A percentile compares a stretch with the other conserved stretches of the same genome.
Conservation (phyloP, 2,888 invertebrate genomes). For the Thyatira batis region DNA sequence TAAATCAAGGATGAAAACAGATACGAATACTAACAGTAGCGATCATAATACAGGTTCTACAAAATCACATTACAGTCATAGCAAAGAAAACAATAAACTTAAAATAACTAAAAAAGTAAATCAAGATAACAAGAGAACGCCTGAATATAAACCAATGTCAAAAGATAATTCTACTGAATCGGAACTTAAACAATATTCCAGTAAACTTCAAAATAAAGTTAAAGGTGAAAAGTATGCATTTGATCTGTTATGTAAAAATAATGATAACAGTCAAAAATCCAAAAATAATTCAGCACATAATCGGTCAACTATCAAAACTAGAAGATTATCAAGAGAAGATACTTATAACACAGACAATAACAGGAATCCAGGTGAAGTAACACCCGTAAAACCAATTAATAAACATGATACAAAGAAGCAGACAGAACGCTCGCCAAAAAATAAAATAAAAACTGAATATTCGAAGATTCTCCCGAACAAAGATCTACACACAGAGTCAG, state of each 20-base stretch:
- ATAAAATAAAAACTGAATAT: not conserved
- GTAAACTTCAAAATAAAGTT: not conserved
- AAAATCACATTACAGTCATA: not conserved
- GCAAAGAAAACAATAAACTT: not conserved
- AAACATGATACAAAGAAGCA: not conserved
- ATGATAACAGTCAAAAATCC: not conserved
- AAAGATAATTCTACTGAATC: not conserved
- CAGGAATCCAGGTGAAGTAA: not conserved
- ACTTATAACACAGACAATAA: not conserved
- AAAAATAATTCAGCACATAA: not conserved
- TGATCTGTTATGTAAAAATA: not conserved
- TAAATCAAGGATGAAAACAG: not conserved
- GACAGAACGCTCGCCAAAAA: not conserved
- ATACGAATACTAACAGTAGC: not conserved
- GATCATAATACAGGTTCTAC: not conserved
- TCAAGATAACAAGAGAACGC: not conserved
- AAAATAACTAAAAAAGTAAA: not conserved
- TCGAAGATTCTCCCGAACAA: not conserved
- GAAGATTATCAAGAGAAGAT: not conserved
- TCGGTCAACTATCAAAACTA: not conserved
- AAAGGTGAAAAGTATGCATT: not conserved
- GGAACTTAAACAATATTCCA: not conserved
- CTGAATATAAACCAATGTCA: not conserved
- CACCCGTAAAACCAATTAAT: not conserved
- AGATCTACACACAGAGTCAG: slow-evolving; percentile 4